phyloP scores from a whole-genome alignment of 2,113 vertebrate genomes.

The human region GRCh38 chr3:194904501-194905000 shows the following conservation, averaged over 20 bases:
- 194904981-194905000: too few relatives aligned
- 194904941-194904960: too few relatives aligned
- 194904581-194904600: not conserved
- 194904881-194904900: too few relatives aligned
- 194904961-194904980: too few relatives aligned
- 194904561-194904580: not conserved
- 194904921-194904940: too few relatives aligned
- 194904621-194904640: not conserved
- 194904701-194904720: constrained; percentile 7
- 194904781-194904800: not conserved
- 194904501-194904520: not conserved
- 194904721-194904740: not conserved
- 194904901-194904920: too few relatives aligned
- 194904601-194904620: constrained; percentile 20
- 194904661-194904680: not conserved
- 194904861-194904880: too few relatives aligned
- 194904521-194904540: not conserved
- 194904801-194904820: not conserved
- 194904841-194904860: too few relatives aligned
- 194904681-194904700: not conserved
- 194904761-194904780: not conserved
- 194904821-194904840: not conserved
- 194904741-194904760: not conserved
- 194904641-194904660: not conserved
- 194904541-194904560: not conserved